Evolutionary conservation across 2,113 vertebrate genomes (phyloP).

Genomic region (Smithornis capensis): DNA sequence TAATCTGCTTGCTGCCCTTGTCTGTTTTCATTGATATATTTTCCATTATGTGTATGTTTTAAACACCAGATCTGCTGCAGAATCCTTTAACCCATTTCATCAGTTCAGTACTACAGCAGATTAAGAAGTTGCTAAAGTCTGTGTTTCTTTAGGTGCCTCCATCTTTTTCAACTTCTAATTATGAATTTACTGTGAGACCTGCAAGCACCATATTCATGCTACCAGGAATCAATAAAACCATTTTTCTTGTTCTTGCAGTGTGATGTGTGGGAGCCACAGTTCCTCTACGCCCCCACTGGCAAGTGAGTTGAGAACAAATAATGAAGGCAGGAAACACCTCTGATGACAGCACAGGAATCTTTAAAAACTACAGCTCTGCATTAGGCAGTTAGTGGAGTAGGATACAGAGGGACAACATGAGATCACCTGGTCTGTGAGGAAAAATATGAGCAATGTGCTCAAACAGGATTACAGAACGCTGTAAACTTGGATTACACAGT

Average conservation of each 20-base stretch:
- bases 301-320: fast-evolving
- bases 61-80: background rate
- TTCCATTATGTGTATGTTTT: background rate
- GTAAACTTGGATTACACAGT: background rate
- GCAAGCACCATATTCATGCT: background rate
- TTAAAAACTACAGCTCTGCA: background rate
- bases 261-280: background rate
- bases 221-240: background rate
- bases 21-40: background rate
- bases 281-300: fast-evolving
- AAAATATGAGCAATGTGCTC: background rate
- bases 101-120: background rate
- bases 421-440: background rate
- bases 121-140: background rate
- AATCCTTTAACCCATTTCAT: background rate
- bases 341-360: background rate
- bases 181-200: background rate
- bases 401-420: background rate
- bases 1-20: background rate
- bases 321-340: background rate
- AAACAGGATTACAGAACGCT: background rate
- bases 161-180: background rate
- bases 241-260: fast-evolving
- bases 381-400: background rate
- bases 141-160: background rate